Percentiles rank a stretch among this genome's conserved stretches.
Evolutionary conservation across 2,113 vertebrate species (phyloP).

Genomic region (Paramisgurnus dabryanus): DNA sequence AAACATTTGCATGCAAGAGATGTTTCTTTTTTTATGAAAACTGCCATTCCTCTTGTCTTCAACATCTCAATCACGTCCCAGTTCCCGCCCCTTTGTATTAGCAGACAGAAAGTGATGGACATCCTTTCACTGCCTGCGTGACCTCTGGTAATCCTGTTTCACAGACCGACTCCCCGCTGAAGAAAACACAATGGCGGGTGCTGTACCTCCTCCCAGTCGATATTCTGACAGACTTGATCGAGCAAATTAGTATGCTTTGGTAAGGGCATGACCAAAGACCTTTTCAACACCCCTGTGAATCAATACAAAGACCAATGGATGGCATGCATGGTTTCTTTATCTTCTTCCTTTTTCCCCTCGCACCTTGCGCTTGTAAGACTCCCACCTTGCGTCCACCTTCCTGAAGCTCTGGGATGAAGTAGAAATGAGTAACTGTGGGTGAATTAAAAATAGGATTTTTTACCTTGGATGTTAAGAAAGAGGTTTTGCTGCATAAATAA

Average conservation of each 20-base stretch:
- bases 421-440: slow-evolving; percentile 42
- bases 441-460: slow-evolving; percentile 42
- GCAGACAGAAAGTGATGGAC: slow-evolving; percentile 92
- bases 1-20: slow-evolving; percentile 81
- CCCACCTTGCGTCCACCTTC: slow-evolving; percentile 32
- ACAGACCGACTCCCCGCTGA: slow-evolving; percentile 95
- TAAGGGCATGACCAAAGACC: slow-evolving; percentile 96
- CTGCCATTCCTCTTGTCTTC: slow-evolving; percentile 78
- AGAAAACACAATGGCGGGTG: slow-evolving; percentile 91
- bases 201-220: slow-evolving; percentile 95
- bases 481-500: slow-evolving; percentile 17
- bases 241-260: slow-evolving; percentile 99
- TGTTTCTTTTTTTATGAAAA: slow-evolving; percentile 64
- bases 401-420: slow-evolving; percentile 23
- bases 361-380: slow-evolving; percentile 59
- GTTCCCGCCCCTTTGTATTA: slow-evolving; percentile 86
- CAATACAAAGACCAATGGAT: slow-evolving; percentile 91
- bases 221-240: slow-evolving; percentile 98
- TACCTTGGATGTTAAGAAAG: slow-evolving; percentile 47
- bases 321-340: slow-evolving; percentile 78
- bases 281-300: slow-evolving; percentile 94
- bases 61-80: slow-evolving; percentile 92
- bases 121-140: slow-evolving; percentile 94
- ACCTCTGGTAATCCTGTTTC: slow-evolving; percentile 99
- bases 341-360: slow-evolving; percentile 57